Percentiles rank a stretch among this genome's conserved stretches.
These are phyloP conservation scores for Mesaphorura yosii DNA, from an alignment of 1,140 invertebrate species.

Conservation along the genomic window DNA sequence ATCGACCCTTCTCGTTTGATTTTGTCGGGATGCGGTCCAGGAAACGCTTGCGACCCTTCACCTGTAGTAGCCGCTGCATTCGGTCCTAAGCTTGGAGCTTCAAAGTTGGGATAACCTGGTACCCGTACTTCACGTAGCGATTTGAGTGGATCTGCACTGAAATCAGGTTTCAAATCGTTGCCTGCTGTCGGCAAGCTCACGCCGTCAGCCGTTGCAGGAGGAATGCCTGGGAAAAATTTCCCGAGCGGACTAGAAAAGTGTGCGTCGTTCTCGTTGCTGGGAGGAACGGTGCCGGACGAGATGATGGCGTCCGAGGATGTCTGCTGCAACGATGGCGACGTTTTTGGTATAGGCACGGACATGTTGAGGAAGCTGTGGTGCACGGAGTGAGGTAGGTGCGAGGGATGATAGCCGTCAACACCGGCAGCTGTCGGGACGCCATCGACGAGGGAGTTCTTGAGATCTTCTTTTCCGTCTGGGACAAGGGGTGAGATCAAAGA, in stretches of 20 bases:
- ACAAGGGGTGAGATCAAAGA: conserved; percentile 26
- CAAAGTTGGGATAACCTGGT: conserved; percentile 47
- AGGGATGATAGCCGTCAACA: background rate
- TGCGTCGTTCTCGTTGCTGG: background rate
- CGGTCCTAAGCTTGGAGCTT: conserved; percentile 39
- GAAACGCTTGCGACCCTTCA: conserved; percentile 47
- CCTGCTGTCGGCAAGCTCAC: conserved; percentile 42
- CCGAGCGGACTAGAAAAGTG: conserved; percentile 18
- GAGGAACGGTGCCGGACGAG: conserved; percentile 18
- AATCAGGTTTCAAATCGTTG: conserved; percentile 66
- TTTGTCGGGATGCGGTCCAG: conserved; percentile 40
- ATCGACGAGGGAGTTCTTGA: conserved; percentile 9
- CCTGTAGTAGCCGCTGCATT: conserved; percentile 38
- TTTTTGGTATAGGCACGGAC: conserved; percentile 9
- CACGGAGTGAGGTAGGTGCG: background rate
- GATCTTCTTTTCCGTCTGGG: conserved; percentile 15
- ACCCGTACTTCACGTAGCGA: conserved; percentile 69
- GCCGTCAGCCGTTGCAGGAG: conserved; percentile 26
- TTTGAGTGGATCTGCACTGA: conserved; percentile 51
- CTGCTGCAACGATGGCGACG: conserved; percentile 7
- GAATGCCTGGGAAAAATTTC: conserved; percentile 23
- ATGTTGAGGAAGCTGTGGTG: conserved; percentile 4
- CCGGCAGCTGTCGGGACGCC: background rate
- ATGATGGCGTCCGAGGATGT: conserved; percentile 26
- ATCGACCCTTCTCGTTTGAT: conserved; percentile 13